These are phyloP conservation scores for Pangasianodon hypophthalmus DNA, from an alignment of 2,113 vertebrate genomes.

Conservation along the genomic window DNA sequence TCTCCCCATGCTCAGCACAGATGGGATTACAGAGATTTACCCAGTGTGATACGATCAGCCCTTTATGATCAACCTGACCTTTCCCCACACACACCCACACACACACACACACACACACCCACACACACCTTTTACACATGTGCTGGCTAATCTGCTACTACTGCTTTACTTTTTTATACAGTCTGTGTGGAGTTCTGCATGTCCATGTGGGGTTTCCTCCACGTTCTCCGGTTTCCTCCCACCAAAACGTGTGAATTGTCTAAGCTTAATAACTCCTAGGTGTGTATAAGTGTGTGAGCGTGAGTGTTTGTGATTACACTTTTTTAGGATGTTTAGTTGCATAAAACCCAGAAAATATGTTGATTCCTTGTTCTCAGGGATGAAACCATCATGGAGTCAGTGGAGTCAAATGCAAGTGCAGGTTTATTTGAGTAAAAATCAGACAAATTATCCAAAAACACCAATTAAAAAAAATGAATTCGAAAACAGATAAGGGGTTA, in stretches of 20 bases:
- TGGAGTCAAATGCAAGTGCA: neutral
- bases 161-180: neutral
- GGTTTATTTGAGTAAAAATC: neutral
- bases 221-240: neutral
- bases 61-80: conserved; percentile 41
- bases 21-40: conserved; percentile 51
- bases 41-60: conserved; percentile 40
- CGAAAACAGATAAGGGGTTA: no score
- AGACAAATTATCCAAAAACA: neutral
- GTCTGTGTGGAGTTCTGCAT: neutral
- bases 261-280: neutral
- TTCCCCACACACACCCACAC: conserved; percentile 23
- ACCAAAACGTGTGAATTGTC: neutral
- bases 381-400: neutral
- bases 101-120: conserved; percentile 13
- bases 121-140: conserved; percentile 35
- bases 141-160: conserved; percentile 1
- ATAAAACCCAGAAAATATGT: neutral
- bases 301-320: neutral
- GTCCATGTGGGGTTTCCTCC: neutral
- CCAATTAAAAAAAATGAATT: neutral
- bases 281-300: neutral
- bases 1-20: conserved; percentile 29
- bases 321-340: neutral
- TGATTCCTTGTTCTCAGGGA: neutral